phyloP scores from a whole-genome alignment of 2,113 vertebrate genomes.

The Platysternon megacephalum region DNA sequence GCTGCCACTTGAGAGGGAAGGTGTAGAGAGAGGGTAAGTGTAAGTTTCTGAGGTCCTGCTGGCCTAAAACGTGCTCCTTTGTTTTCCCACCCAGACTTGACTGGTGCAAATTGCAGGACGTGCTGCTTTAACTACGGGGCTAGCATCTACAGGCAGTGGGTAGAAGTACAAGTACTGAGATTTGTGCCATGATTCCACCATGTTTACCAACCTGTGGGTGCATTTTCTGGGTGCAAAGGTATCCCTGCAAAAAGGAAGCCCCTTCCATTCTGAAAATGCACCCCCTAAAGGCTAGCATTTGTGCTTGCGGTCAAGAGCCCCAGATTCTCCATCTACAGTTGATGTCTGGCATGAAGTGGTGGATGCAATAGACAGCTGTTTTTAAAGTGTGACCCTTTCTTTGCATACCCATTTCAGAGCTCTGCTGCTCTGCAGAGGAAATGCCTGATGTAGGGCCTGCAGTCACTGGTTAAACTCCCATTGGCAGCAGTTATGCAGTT shows the following conservation, averaged over 20 bases:
- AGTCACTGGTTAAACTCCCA: neutral
- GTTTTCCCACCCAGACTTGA: neutral
- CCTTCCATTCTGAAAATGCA: neutral
- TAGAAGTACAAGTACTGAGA: neutral
- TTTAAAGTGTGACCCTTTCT: neutral
- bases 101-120: neutral
- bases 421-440: neutral
- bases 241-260: neutral
- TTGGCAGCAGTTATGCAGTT: neutral
- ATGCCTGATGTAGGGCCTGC: neutral
- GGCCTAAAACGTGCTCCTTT: neutral
- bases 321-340: neutral
- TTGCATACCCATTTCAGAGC: neutral
- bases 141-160: neutral
- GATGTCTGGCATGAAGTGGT: neutral
- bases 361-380: neutral
- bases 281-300: neutral
- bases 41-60: neutral
- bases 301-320: neutral
- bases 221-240: neutral
- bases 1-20: neutral
- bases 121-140: neutral
- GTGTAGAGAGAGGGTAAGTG: neutral
- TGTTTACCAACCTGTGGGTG: neutral
- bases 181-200: neutral